Base-by-base conservation (phyloP, 2,888 invertebrate genomes). In the Athripsodes cinereus region DNA sequence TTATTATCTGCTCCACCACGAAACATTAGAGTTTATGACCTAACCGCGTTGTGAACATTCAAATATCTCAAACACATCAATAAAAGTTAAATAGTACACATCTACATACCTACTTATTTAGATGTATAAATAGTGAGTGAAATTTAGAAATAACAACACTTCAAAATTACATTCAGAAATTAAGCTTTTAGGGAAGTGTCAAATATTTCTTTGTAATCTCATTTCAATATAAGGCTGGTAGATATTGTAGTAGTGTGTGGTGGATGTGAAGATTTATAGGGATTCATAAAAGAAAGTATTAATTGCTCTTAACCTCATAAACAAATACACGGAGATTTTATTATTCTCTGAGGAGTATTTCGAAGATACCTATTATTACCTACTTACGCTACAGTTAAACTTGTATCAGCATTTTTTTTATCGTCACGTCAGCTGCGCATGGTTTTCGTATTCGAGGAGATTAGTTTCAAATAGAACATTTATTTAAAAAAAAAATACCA, bases 241-340 rank as follows among this genome's bases (percentile, higher is more conserved):
- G 3, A 26, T 26, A 26, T 26, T 26, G 26, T 26, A 6, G 26
- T 26, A 26, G n/a, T n/a, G 26, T 55, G 22, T 22, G 53, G 47
- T 52, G 53, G 54, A 56, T 48, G 31, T 16, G 16, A 35, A 53
- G 59, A 59, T 59, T 59, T 59, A 59, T 59, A 53, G 26, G 52
- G 53, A 56, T 34, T 52, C 56, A 56, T 59, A 57, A 57, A 60
- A 53, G 56, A 57, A 60, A 57, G 60, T 53, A 52, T 26, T 26
- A 26, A 26, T 57, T 52, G 53, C 56, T 47, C 46, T 53, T 35
- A 47, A 57, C 48, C 57, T 49, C 47, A 40, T 51, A 46, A 53
- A 53, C 53, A 57, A 57, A 60, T 52, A 60, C 53, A 57, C 53
- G 57, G 53, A 56, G 57, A 40, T 60, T 60, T 60, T 60, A 60